These are phyloP conservation scores for Meteorus colon DNA, from an alignment of 2,888 invertebrate genomes.

Conservation along the genomic window DNA sequence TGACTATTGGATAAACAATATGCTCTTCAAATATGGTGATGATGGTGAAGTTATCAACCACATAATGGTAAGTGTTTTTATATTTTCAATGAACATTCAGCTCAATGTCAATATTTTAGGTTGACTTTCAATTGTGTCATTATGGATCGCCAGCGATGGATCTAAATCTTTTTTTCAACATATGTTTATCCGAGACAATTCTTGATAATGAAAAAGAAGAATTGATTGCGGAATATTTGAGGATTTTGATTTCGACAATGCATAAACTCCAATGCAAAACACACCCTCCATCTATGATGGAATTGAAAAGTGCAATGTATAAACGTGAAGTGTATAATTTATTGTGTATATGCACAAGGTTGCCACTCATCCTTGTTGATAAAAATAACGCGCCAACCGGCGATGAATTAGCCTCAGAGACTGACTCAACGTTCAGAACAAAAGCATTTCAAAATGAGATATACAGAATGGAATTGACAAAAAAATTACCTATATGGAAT, in stretches of 20 bases:
- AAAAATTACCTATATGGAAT: conserved; percentile 58
- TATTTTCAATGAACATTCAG: not conserved
- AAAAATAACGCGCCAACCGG: conserved; percentile 57
- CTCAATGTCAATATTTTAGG: conserved; percentile 63
- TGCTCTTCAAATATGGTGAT: conserved; percentile 44
- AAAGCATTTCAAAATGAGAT: conserved; percentile 48
- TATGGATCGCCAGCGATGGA: conserved; percentile 73
- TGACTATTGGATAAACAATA: conserved; percentile 69
- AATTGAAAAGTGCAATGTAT: conserved; percentile 51
- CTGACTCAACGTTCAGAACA: conserved; percentile 45
- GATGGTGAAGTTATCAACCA: conserved; percentile 57
- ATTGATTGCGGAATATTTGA: conserved; percentile 60
- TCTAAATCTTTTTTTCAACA: conserved; percentile 73
- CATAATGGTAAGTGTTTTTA: conserved; percentile 64
- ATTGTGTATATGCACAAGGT: conserved; percentile 54
- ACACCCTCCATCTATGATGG: conserved; percentile 55
- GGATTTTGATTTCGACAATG: conserved; percentile 56
- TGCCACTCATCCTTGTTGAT: conserved; percentile 62
- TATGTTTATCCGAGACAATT: conserved; percentile 63
- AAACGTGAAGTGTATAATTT: conserved; percentile 57
- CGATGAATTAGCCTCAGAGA: conserved; percentile 57
- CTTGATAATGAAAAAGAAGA: conserved; percentile 48
- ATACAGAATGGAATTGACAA: conserved; percentile 56
- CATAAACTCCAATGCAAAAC: conserved; percentile 59
- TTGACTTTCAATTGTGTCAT: conserved; percentile 73